A percentile compares a stretch with the other conserved stretches of the same genome.
Conservation (phyloP, 2,113 vertebrate genomes). For the Salminus brasiliensis region DNA sequence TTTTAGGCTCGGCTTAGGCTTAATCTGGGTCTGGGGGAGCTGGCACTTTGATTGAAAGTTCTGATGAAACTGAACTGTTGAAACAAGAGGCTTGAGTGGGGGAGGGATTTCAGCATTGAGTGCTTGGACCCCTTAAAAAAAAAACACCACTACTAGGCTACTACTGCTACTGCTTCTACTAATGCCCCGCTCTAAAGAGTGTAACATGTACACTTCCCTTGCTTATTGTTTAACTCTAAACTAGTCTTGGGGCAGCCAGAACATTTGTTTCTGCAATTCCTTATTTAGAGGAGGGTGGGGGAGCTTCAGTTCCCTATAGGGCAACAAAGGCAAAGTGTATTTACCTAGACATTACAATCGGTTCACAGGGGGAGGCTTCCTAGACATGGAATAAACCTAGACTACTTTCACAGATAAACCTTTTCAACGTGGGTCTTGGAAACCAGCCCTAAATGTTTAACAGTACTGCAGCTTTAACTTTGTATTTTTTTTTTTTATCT, state of each 20-base stretch:
- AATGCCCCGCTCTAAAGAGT: background rate
- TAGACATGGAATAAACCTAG: no score
- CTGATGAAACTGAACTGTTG: conserved; percentile 2
- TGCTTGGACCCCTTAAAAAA: background rate
- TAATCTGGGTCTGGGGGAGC: background rate
- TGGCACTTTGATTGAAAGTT: background rate
- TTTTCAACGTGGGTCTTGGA: no score
- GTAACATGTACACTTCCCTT: conserved; percentile 8
- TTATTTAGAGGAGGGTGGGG: background rate
- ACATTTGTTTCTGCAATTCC: background rate
- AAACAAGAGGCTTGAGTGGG: background rate
- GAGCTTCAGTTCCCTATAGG: background rate
- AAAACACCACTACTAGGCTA: background rate
- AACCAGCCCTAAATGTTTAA: conserved; percentile 2
- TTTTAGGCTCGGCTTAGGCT: background rate
- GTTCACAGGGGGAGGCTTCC: no score
- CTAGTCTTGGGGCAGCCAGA: background rate
- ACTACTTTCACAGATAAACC: no score
- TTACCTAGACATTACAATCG: background rate
- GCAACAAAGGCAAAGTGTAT: conserved; percentile 26
- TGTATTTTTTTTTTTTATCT: conserved; percentile 13
- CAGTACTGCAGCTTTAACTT: conserved; percentile 11
- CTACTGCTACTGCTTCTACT: no score
- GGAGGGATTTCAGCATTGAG: background rate
- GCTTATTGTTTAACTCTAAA: background rate